Evolutionary conservation across 2,888 invertebrate species (phyloP), one percentile per base, ranked within the genome.

Genomic region (Pachliopta kotzebuea): DNA sequence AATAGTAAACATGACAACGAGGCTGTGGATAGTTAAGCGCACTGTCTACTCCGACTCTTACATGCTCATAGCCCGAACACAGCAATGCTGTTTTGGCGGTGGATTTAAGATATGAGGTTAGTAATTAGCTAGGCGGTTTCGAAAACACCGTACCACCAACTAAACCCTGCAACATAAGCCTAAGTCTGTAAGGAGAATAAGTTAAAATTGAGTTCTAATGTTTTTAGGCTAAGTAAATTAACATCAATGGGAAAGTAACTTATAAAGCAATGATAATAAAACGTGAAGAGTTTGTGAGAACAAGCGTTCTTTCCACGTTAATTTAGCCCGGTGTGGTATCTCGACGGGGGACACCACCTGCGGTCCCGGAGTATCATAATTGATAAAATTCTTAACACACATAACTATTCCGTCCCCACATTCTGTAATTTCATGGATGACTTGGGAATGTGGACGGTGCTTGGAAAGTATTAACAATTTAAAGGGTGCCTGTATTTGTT

Each of bases 301-400:
- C 60, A 52, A 45, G 14, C 31, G 62, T 31, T 50, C 57, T 54
- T 62, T 62, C 55, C 49, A 62, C 45, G 61, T 65, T 60, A 60
- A 63, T 67, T 60, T 67, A 37, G 55, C 20, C 53, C 72, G 69
- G 72, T 69, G 69, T 72, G 70, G 66, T 69, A 68, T 71, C 71
- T 60, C 82, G 60, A 76, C 79, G 75, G 86, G 82, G 83, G 81
- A 77, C 74, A 72, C 75, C 72, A 73, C 77, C 75, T 73, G 77
- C 70, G 70, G 76, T 68, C 71, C 70, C 68, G 68, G 71, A 71
- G 70, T 76, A 80, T 80, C 77, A 81, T 83, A 83, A 87, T 87
- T 87, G 86, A 88, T 88, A 85, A 87, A 84, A 86, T 86, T 83
- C 87, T 85, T 81, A 77, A 81, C 81, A 80, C 80, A 84, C 84